Conservation (phyloP, 1,140 invertebrate genomes). For the Drosophila pseudoobscura region DNA sequence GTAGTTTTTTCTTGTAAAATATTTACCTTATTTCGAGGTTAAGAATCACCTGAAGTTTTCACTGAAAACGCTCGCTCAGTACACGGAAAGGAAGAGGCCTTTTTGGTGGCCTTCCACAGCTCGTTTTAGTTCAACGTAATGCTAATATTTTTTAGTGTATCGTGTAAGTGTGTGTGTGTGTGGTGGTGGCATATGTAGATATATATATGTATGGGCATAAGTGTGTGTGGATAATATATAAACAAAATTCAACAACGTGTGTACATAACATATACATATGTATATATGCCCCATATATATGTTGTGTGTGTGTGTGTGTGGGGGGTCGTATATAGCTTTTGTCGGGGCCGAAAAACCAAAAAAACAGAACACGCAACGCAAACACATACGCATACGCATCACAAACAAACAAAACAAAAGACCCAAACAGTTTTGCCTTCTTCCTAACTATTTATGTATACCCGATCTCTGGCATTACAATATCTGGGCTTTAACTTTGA, state of each 20-base stretch:
- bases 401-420: constrained; percentile 50
- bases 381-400: constrained; percentile 46
- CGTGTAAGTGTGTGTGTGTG: constrained; percentile 36
- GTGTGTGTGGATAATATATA: constrained; percentile 60
- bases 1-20: constrained; percentile 51
- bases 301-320: constrained; percentile 36
- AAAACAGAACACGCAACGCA: constrained; percentile 59
- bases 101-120: constrained; percentile 13
- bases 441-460: constrained; percentile 20
- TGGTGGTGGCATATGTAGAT: constrained; percentile 35
- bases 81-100: constrained; percentile 39
- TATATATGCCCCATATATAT: constrained; percentile 35
- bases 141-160: constrained; percentile 53
- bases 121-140: constrained; percentile 64
- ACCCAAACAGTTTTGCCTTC: constrained; percentile 36
- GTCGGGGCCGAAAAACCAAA: constrained; percentile 35
- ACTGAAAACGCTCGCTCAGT: constrained; percentile 77
- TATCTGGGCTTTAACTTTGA: constrained; percentile 32
- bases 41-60: constrained; percentile 71
- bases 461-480: constrained; percentile 41
- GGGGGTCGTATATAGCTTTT: constrained; percentile 29
- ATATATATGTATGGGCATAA: constrained; percentile 39
- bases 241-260: constrained; percentile 76
- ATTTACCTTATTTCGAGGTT: constrained; percentile 76
- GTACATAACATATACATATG: constrained; percentile 30